Evolutionary conservation across 2,113 vertebrate genomes (phyloP).

Genomic region (Oncorhynchus mykiss): DNA sequence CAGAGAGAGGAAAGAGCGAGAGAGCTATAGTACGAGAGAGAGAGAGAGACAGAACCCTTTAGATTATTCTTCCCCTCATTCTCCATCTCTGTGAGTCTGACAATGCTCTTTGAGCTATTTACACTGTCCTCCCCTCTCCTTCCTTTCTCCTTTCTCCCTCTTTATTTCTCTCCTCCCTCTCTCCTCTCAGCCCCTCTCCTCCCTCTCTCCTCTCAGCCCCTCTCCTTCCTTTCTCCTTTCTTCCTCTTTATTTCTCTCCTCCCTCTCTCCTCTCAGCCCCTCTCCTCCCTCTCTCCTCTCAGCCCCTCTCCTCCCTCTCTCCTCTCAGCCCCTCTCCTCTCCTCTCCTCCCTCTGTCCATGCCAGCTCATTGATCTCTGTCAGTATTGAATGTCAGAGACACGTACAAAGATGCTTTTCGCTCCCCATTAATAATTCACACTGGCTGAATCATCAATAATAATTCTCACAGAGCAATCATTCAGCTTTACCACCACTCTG

Average conservation of each 20-base stretch:
- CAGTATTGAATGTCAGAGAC: constrained; percentile 80
- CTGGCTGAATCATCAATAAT: constrained; percentile 80
- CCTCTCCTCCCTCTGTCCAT: constrained; percentile 47
- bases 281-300: neutral
- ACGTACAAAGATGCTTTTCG: constrained; percentile 76
- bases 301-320: constrained; percentile 9
- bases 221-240: constrained; percentile 23
- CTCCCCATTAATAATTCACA: constrained; percentile 80
- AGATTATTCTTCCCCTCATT: constrained; percentile 4
- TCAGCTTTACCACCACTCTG: constrained; percentile 70
- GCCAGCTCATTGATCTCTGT: constrained; percentile 76
- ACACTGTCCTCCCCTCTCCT: neutral
- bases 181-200: constrained; percentile 14
- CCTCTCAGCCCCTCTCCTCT: constrained; percentile 16
- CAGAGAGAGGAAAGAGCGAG: constrained; percentile 31
- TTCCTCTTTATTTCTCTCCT: constrained; percentile 11
- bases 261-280: constrained; percentile 7
- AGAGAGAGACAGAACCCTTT: neutral
- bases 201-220: neutral
- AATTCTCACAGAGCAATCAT: constrained; percentile 78
- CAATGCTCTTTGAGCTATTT: constrained; percentile 45
- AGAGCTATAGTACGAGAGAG: too few species aligned
- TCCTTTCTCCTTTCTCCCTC: neutral
- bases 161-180: neutral
- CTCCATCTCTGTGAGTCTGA: constrained; percentile 44